Conservation (phyloP, 1,140 invertebrate genomes). For the Drosophila orosa region DNA sequence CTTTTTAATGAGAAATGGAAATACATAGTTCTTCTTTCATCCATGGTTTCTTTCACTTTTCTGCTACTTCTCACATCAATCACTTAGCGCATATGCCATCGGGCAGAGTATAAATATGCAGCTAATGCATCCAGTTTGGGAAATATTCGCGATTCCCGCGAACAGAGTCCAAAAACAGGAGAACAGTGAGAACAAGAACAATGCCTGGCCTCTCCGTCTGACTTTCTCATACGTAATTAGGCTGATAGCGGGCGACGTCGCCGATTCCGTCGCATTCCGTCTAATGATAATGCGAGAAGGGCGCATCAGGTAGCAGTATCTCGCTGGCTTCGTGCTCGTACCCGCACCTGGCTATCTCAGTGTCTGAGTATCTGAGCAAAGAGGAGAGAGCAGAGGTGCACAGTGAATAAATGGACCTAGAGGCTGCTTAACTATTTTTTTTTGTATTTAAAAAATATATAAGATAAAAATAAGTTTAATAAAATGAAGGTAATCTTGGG, state of each 20-base stretch:
- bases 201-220: conserved; percentile 38
- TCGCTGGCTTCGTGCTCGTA: conserved; percentile 2
- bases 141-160: conserved; percentile 56
- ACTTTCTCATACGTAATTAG: conserved; percentile 79
- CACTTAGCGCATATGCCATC: conserved; percentile 23
- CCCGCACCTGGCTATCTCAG: conserved; percentile 14
- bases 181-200: conserved; percentile 53
- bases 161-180: conserved; percentile 36
- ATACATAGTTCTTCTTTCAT: too few relatives aligned
- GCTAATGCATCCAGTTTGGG: conserved; percentile 53
- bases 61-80: neutral
- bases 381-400: neutral
- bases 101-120: conserved; percentile 44
- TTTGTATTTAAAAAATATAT: too few relatives aligned
- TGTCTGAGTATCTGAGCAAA: conserved; percentile 1
- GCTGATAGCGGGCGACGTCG: conserved; percentile 68
- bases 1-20: neutral
- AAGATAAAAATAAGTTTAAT: too few relatives aligned
- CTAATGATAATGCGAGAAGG: conserved; percentile 78
- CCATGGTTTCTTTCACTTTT: conserved; percentile 1
- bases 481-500: too few relatives aligned
- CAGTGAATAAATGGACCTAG: neutral
- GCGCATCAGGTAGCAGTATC: conserved; percentile 66
- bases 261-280: conserved; percentile 56
- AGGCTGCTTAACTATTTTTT: neutral